These are phyloP conservation scores for Tinamus guttatus DNA, from an alignment of 2,113 vertebrate species.

Conservation along the genomic window DNA sequence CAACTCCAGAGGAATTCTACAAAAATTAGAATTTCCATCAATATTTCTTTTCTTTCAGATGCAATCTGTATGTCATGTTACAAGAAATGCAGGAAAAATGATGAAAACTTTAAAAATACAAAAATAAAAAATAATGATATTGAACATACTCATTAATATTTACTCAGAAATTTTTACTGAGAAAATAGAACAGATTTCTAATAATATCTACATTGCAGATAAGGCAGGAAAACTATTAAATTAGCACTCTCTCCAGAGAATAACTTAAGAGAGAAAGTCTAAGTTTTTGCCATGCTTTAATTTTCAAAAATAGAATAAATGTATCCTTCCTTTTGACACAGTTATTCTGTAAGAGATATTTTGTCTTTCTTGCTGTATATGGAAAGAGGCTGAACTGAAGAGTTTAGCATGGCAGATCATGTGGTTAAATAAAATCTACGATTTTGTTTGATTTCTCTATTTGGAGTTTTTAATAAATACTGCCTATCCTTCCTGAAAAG, in stretches of 20 bases:
- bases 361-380: not conserved
- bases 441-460: not conserved
- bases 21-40: not conserved
- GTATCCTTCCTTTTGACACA: not conserved
- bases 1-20: not conserved
- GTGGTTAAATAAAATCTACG: not conserved
- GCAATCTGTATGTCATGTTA: not conserved
- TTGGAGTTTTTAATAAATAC: not conserved
- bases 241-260: not conserved
- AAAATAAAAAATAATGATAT: not conserved
- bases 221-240: not conserved
- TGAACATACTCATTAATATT: not conserved
- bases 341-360: not conserved
- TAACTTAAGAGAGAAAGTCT: not conserved
- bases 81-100: not conserved
- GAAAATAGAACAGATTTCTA: not conserved
- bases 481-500: not conserved
- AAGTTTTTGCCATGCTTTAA: not conserved
- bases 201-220: not conserved
- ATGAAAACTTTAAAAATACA: not conserved
- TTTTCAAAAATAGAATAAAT: not conserved
- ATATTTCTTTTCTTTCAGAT: not conserved
- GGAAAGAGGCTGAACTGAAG: not conserved
- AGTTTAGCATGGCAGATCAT: not conserved
- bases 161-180: not conserved